Evolutionary conservation across 2,113 vertebrate species (phyloP).

Genomic region (Archilochus colubris): DNA sequence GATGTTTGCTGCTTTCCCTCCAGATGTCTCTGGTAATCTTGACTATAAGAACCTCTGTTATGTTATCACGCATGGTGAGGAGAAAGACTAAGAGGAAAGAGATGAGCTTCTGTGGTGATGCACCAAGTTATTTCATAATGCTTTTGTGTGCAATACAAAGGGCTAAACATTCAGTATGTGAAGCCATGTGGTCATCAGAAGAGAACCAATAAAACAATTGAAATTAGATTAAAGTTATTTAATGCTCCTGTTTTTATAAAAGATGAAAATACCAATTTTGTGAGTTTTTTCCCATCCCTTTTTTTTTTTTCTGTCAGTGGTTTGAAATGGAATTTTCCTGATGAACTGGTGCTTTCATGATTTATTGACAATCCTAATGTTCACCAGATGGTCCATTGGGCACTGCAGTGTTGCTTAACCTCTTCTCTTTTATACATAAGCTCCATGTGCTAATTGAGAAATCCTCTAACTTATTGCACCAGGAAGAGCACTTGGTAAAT

Average conservation of each 20-base stretch:
- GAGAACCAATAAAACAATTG: constrained; percentile 62
- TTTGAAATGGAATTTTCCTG: constrained; percentile 70
- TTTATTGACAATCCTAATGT: constrained; percentile 71
- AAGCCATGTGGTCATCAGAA: constrained; percentile 19
- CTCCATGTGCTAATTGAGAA: constrained; percentile 33
- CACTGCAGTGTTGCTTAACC: constrained; percentile 38
- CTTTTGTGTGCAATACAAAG: background rate
- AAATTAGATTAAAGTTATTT: constrained; percentile 54
- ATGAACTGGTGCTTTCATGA: constrained; percentile 66
- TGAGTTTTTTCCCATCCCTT: constrained; percentile 25
- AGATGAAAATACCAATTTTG: constrained; percentile 46
- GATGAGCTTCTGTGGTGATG: background rate
- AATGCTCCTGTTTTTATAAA: constrained; percentile 34
- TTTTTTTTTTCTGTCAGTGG: constrained; percentile 19
- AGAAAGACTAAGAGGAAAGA: constrained; percentile 81
- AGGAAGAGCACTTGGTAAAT: constrained; percentile 33
- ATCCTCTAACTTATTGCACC: constrained; percentile 12
- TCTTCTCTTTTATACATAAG: constrained; percentile 47
- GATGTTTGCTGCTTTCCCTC: constrained; percentile 89
- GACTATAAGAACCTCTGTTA: constrained; percentile 93
- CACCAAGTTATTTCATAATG: background rate
- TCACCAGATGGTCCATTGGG: constrained; percentile 67
- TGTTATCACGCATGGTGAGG: constrained; percentile 89
- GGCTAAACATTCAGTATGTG: constrained; percentile 5
- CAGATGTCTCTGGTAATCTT: constrained; percentile 88